Base-by-base conservation (phyloP, 64 coral and sea anemone genomes). In the Platygyra sinensis region DNA sequence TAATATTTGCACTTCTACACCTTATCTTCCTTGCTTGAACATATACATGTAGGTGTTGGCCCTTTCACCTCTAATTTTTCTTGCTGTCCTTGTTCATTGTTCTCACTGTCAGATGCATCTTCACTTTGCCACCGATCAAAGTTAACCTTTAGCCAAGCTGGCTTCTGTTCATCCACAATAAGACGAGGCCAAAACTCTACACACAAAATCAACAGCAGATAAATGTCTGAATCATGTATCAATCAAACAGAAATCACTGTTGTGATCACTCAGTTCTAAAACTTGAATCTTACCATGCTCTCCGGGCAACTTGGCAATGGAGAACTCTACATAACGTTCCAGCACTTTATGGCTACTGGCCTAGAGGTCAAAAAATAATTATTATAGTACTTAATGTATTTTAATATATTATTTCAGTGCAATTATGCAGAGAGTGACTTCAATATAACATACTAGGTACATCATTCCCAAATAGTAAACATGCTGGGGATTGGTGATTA, bases 61-160 rank as follows among this genome's bases (percentile, higher is more conserved):
- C 52, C 3, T 13, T 52, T 72, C 14, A 93, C 91, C 87, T 89
- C 87, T 54, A 98, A 81, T 86, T 80, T 73, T 54, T 74, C 82
- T 31, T 89, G 62, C 27, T 93, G 55, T 67, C 86, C 80, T 79
- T 92, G 74, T 46, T 98, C 86, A 52, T 98, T 75, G 50, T 67
- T 69, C 39, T 94, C 96, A 38, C 93, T 92, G 31, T 93, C 93
- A 60, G 93, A 90, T n/a, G 94, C 90, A 80, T 98, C 96, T 72
- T 95, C 96, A 88, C 79, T 90, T 72, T 93, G 92, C 96, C 96
- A 99, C 46, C 93, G 80, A 85, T 99, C 96, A 95, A 99, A 99
- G 72, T 99, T 90, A 24, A 95, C 89, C 69, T 99, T 99, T 25
- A 99, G 80, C 96, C 96, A 99, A 8, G 87, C 90, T 50, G 94